Evolutionary conservation across 2,113 vertebrate species (phyloP).

Genomic region (Psephotus haematonotus): DNA sequence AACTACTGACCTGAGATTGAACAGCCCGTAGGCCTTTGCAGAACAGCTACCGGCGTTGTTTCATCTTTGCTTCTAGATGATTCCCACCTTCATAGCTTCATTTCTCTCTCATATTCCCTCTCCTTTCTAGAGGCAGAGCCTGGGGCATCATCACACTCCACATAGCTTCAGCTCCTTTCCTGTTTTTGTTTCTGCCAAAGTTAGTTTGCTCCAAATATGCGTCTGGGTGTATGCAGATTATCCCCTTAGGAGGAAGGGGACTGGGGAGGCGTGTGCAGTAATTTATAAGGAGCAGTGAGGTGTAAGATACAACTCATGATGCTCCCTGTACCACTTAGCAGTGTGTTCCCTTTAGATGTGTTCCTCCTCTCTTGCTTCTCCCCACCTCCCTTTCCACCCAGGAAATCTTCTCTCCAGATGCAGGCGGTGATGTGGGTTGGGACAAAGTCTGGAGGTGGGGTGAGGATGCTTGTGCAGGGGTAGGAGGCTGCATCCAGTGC

Average conservation of each 20-base stretch:
- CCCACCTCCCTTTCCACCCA: background rate
- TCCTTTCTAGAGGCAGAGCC: slow-evolving; percentile 4
- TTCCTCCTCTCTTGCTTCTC: background rate
- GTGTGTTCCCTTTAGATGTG: background rate
- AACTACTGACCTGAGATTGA: background rate
- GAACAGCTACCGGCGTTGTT: background rate
- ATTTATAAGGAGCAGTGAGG: background rate
- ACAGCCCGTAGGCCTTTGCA: background rate
- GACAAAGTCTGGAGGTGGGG: background rate
- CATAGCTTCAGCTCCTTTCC: background rate
- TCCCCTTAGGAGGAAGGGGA: background rate
- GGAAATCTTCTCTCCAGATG: background rate
- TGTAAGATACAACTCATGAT: background rate
- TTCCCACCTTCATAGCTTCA: background rate
- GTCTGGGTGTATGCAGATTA: background rate
- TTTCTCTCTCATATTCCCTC: background rate
- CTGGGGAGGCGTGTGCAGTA: background rate
- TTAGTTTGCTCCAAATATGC: background rate
- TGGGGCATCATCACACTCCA: background rate
- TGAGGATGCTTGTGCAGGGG: background rate
- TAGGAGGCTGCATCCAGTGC: background rate
- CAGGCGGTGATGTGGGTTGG: background rate
- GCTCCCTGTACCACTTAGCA: background rate
- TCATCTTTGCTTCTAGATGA: background rate
- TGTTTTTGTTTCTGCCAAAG: slow-evolving; percentile 13